Evolutionary conservation across 2,888 invertebrate species (phyloP).

Genomic region (Sepioteuthis lessoniana): DNA sequence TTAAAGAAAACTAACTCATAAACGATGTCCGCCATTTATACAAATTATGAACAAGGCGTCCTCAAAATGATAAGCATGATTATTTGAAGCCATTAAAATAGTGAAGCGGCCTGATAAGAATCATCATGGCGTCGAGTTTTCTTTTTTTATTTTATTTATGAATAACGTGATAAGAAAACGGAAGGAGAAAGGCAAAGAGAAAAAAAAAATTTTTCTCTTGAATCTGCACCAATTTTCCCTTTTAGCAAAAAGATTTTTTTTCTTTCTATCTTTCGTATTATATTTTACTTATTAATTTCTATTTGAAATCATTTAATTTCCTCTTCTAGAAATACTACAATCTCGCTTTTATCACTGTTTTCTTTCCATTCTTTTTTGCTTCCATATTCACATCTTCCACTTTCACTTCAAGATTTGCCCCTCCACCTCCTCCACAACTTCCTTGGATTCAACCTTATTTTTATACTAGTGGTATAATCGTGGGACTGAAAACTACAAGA

Average conservation of each 20-base stretch:
- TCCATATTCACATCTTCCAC: no score
- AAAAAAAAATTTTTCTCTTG: neutral
- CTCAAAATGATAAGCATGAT: neutral
- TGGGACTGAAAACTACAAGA: no score
- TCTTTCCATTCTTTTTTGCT: no score
- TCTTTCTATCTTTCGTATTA: neutral
- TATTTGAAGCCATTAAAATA: neutral
- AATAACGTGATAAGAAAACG: slow-evolving; percentile 10
- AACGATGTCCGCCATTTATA: neutral
- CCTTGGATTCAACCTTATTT: no score
- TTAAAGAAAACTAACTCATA: neutral
- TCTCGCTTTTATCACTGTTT: no score
- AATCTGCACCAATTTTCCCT: neutral
- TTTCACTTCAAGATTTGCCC: no score
- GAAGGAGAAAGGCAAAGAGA: neutral
- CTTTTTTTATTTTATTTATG: neutral
- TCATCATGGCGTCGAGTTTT: neutral
- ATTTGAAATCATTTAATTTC: no score
- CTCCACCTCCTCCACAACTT: no score
- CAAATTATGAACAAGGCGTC: neutral
- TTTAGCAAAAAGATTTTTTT: neutral
- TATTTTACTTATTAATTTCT: neutral
- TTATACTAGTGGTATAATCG: no score
- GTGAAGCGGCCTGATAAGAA: neutral
- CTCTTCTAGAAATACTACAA: no score